These are phyloP conservation scores for Brachyistius frenatus DNA, from an alignment of 2,113 vertebrate species.

Conservation along the genomic window DNA sequence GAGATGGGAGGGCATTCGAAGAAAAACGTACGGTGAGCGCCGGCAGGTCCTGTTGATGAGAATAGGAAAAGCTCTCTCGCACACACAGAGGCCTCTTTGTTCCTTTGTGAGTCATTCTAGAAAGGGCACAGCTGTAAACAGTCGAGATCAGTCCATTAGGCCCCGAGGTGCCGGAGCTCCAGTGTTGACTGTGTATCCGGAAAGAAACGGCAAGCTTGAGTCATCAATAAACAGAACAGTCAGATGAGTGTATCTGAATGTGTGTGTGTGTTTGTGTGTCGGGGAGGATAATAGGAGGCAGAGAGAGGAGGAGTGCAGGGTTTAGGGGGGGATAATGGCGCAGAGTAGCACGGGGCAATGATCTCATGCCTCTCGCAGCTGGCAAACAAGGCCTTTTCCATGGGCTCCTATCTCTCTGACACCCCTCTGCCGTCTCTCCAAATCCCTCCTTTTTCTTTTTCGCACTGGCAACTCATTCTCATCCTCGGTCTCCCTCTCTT, in stretches of 20 bases:
- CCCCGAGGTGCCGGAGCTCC: slow-evolving; percentile 76
- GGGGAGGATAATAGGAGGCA: slow-evolving; percentile 61
- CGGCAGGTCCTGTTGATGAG: slow-evolving; percentile 67
- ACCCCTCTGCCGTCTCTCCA: slow-evolving; percentile 43
- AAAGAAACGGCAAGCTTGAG: slow-evolving; percentile 79
- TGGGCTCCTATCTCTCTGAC: slow-evolving; percentile 62
- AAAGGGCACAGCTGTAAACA: slow-evolving; percentile 79
- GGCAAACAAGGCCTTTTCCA: slow-evolving; percentile 75
- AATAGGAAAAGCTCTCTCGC: slow-evolving; percentile 68
- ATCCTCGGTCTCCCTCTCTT: neutral
- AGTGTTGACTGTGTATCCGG: slow-evolving; percentile 78
- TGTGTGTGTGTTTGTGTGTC: slow-evolving; percentile 33
- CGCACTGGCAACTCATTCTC: neutral
- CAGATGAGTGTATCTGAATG: slow-evolving; percentile 68
- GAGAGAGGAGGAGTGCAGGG: slow-evolving; percentile 54
- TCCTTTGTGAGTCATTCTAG: slow-evolving; percentile 79
- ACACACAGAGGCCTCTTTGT: slow-evolving; percentile 77
- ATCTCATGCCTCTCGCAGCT: slow-evolving; percentile 77
- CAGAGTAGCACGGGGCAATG: slow-evolving; percentile 72
- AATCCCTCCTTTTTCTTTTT: slow-evolving; percentile 43
- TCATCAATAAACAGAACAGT: slow-evolving; percentile 79
- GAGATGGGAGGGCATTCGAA: slow-evolving; percentile 33
- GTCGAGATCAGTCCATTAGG: slow-evolving; percentile 81
- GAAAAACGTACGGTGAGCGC: slow-evolving; percentile 50
- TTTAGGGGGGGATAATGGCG: slow-evolving; percentile 69